Percentiles rank a stretch among this genome's conserved stretches.
These are phyloP conservation scores for Megastigmus dorsalis DNA, from an alignment of 2,888 invertebrate genomes.

Conservation along the genomic window DNA sequence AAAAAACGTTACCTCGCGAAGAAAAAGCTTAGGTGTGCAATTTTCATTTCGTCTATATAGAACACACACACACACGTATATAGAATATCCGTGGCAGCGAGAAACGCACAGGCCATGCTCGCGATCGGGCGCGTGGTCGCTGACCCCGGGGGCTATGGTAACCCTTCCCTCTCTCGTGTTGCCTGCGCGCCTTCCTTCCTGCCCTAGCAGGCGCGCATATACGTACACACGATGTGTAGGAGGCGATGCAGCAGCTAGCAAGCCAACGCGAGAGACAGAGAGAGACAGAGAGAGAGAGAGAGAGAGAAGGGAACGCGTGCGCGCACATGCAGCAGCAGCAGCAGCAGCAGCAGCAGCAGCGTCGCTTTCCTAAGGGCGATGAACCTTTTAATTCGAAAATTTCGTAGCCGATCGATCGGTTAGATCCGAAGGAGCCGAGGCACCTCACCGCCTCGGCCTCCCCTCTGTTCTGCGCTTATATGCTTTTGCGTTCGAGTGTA, in stretches of 20 bases:
- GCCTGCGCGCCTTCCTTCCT: slow-evolving; percentile 25
- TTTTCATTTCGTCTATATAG: no score
- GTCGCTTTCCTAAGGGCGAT: slow-evolving; percentile 58
- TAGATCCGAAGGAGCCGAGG: slow-evolving; percentile 10
- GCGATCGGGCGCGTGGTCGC: slow-evolving; percentile 55
- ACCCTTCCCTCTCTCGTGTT: slow-evolving; percentile 53
- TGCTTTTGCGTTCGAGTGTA: no score
- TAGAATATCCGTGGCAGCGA: slow-evolving; percentile 1
- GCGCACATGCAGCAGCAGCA: slow-evolving; percentile 3
- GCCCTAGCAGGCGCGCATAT: slow-evolving; percentile 36
- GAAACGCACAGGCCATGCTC: slow-evolving; percentile 28
- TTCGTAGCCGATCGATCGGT: slow-evolving; percentile 56
- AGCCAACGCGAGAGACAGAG: neutral
- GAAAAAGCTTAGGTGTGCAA: no score
- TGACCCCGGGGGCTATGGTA: slow-evolving; percentile 57
- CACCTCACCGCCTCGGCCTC: no score
- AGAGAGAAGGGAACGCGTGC: slow-evolving; percentile 24
- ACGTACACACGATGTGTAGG: slow-evolving; percentile 36
- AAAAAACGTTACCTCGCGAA: no score
- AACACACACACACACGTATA: neutral
- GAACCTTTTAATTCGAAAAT: slow-evolving; percentile 61
- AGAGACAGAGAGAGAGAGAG: slow-evolving; percentile 2
- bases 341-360: neutral
- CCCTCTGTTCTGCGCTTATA: no score
- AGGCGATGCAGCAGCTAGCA: slow-evolving; percentile 29